Percentiles rank a stretch among this genome's conserved stretches.
Evolutionary conservation across 2,113 vertebrate species (phyloP).

Genomic region (Cryptomyrus ogoouensis): DNA sequence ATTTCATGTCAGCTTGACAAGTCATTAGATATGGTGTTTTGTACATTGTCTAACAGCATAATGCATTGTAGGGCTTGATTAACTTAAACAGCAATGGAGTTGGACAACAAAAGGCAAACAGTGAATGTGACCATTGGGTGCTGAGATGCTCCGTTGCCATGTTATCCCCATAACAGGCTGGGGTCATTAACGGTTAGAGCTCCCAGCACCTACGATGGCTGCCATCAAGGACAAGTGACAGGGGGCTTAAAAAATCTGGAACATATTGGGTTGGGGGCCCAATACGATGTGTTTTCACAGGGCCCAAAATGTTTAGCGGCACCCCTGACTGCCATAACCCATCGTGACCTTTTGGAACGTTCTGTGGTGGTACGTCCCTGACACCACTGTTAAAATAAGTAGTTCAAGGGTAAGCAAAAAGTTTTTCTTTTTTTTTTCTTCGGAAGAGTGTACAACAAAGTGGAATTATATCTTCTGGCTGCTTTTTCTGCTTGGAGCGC

Average conservation of each 20-base stretch:
- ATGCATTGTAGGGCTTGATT: not conserved
- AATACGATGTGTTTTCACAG: not conserved
- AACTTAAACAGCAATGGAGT: not conserved
- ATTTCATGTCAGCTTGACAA: not conserved
- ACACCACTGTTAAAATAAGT: not conserved
- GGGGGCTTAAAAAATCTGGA: not conserved
- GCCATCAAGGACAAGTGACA: not conserved
- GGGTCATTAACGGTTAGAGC: not conserved
- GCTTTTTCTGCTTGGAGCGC: constrained; percentile 13
- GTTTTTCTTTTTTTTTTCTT: not conserved
- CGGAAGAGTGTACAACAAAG: not conserved
- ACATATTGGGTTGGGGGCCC: not conserved
- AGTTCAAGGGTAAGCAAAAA: not conserved
- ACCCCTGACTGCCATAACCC: not conserved
- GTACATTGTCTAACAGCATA: not conserved
- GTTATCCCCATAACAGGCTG: not conserved
- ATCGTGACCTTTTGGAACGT: not conserved
- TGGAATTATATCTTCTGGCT: constrained; percentile 17
- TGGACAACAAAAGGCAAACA: not conserved
- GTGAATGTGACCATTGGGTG: not conserved
- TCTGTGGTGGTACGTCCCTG: not conserved
- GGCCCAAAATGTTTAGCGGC: not conserved
- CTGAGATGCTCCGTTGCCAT: not conserved
- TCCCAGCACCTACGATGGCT: not conserved
- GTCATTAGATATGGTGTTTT: not conserved